A percentile compares a stretch with the other conserved stretches of the same genome.
These are phyloP conservation scores for Poliocrania exsul DNA, from an alignment of 2,797 vertebrate genomes.

Conservation along the genomic window DNA sequence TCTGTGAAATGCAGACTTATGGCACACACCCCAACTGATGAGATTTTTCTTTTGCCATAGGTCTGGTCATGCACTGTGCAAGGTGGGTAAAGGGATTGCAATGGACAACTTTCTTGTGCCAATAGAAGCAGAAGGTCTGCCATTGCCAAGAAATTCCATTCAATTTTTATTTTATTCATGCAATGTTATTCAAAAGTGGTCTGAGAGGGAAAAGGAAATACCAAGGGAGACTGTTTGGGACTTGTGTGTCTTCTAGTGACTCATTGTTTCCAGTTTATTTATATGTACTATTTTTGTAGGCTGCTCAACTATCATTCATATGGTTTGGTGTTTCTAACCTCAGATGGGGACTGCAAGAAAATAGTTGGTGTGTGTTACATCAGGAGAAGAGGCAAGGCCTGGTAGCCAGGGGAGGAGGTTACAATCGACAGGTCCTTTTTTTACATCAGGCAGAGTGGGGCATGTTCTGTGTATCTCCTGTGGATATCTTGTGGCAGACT, in stretches of 20 bases:
- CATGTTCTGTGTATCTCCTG: background rate
- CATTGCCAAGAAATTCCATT: background rate
- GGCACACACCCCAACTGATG: background rate
- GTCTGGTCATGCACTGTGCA: background rate
- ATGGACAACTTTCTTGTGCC: background rate
- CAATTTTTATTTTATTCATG: background rate
- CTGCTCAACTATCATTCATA: background rate
- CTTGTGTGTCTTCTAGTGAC: background rate
- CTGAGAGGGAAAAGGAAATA: background rate
- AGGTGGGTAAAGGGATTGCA: background rate
- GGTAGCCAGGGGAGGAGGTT: background rate
- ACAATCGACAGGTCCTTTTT: background rate
- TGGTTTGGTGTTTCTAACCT: background rate
- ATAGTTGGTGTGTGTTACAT: background rate
- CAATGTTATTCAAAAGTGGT: background rate
- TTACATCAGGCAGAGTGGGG: fast-evolving
- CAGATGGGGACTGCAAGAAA: background rate
- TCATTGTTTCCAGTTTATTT: background rate
- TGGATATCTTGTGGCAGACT: background rate
- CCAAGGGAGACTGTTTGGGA: background rate
- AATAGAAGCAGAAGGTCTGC: background rate
- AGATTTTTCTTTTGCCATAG: background rate
- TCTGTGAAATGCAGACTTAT: background rate
- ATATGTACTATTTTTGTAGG: background rate
- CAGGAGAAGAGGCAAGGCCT: background rate